Conservation (phyloP, 2,888 invertebrate species). For the Belgica antarctica region DNA sequence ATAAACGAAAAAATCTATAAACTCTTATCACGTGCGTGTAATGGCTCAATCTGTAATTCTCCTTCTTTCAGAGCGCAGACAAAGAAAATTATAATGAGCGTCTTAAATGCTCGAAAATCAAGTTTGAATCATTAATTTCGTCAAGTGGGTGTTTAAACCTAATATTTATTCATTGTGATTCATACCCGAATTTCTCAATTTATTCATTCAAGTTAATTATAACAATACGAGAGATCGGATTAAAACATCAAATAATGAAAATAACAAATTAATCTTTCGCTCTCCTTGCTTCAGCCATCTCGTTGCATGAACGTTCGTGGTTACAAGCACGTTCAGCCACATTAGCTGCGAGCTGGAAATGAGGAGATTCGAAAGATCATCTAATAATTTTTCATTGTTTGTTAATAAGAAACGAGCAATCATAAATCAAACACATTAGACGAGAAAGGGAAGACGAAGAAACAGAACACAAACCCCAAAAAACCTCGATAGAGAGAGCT, state of each 20-base stretch:
- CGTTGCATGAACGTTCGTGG: neutral
- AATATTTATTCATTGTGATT: conserved; percentile 25
- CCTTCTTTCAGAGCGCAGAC: neutral
- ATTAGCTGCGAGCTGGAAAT: conserved; percentile 8
- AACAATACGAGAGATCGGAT: conserved; percentile 37
- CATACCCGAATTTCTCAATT: neutral
- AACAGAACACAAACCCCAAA: conserved; percentile 17
- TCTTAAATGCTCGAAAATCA: conserved; percentile 3
- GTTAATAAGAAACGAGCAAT: conserved; percentile 29
- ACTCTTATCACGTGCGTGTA: neutral
- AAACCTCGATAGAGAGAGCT: conserved; percentile 16
- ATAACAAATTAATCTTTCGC: conserved; percentile 42
- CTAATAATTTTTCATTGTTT: conserved; percentile 44
- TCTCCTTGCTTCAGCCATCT: neutral
- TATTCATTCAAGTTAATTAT: neutral
- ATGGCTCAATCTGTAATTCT: neutral
- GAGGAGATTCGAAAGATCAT: conserved; percentile 26
- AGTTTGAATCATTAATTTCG: conserved; percentile 11
- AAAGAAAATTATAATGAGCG: neutral
- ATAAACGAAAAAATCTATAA: neutral
- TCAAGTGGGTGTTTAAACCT: conserved; percentile 15
- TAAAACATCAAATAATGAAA: conserved; percentile 41
- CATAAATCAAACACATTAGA: conserved; percentile 43
- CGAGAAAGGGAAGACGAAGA: too few relatives aligned
- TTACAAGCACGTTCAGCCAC: conserved; percentile 5